phyloP scores from a whole-genome alignment of 2,113 vertebrate species.

The Gila orcuttii region DNA sequence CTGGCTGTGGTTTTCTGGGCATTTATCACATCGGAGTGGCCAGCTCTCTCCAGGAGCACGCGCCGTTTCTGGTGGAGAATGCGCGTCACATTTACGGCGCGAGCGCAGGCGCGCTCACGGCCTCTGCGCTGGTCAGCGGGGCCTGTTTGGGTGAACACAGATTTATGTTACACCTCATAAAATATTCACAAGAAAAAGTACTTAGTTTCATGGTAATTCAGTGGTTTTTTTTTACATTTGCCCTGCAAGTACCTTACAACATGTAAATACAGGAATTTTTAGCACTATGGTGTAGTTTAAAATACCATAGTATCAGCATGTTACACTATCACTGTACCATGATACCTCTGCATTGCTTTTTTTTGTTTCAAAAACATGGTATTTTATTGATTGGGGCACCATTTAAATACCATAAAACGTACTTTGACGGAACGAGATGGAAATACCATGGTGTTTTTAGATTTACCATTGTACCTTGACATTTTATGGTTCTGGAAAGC shows the following conservation, averaged over 20 bases:
- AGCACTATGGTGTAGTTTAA: too few species aligned
- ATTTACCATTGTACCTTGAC: background rate
- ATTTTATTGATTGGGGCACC: background rate
- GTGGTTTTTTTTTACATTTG: too few species aligned
- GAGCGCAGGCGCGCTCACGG: constrained; percentile 92
- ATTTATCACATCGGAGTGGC: constrained; percentile 96
- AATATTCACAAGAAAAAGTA: too few species aligned
- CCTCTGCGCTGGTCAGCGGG: constrained; percentile 85
- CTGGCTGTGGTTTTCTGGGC: constrained; percentile 94
- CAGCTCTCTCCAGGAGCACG: constrained; percentile 89
- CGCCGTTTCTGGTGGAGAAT: constrained; percentile 90
- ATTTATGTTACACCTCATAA: background rate
- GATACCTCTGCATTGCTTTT: too few species aligned
- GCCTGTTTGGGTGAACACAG: constrained; percentile 83
- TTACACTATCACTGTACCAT: background rate
- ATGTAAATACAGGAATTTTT: too few species aligned
- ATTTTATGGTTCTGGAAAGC: background rate
- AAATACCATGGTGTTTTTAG: background rate
- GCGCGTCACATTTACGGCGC: constrained; percentile 92
- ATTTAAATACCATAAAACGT: background rate
- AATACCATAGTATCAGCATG: background rate
- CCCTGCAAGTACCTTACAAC: too few species aligned
- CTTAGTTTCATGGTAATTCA: too few species aligned
- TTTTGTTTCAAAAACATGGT: background rate
- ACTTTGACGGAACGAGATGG: too few species aligned